Evolutionary conservation across 2,888 invertebrate genomes (phyloP).

Genomic region (Drosophila affinis): DNA sequence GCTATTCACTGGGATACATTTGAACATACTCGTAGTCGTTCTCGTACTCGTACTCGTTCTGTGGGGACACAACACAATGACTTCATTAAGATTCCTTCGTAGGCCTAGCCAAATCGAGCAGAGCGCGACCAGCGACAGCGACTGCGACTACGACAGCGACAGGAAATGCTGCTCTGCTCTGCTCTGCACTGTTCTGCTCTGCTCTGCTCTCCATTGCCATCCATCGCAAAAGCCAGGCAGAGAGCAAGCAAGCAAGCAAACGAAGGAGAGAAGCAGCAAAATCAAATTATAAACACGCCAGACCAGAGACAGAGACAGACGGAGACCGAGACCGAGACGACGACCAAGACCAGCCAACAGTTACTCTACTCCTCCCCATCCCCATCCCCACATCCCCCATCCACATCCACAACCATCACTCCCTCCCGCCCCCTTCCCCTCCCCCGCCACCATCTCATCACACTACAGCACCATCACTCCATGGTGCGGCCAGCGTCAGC

Average conservation of each 20-base stretch:
- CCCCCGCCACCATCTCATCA: conserved; percentile 5
- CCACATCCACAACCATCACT: conserved; percentile 8
- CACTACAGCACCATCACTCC: conserved; percentile 33
- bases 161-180: conserved; percentile 72
- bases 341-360: conserved; percentile 39
- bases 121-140: conserved; percentile 3
- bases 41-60: background rate
- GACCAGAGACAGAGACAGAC: conserved; percentile 46
- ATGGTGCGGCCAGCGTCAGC: conserved; percentile 15
- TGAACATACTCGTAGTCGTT: background rate
- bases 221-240: conserved; percentile 13
- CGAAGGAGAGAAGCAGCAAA: conserved; percentile 68
- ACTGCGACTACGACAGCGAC: conserved; percentile 38
- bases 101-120: conserved; percentile 57
- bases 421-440: conserved; percentile 6
- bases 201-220: conserved; percentile 31
- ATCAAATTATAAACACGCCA: conserved; percentile 78
- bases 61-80: conserved; percentile 60
- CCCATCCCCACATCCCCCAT: conserved; percentile 1
- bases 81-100: conserved; percentile 74
- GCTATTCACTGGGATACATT: no score
- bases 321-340: conserved; percentile 29
- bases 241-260: conserved; percentile 40
- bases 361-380: conserved; percentile 25
- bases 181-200: conserved; percentile 56